Percentiles rank a stretch among this genome's conserved stretches.
These are phyloP conservation scores for Oreochromis niloticus DNA, from an alignment of 2,113 vertebrate species.

Conservation along the genomic window DNA sequence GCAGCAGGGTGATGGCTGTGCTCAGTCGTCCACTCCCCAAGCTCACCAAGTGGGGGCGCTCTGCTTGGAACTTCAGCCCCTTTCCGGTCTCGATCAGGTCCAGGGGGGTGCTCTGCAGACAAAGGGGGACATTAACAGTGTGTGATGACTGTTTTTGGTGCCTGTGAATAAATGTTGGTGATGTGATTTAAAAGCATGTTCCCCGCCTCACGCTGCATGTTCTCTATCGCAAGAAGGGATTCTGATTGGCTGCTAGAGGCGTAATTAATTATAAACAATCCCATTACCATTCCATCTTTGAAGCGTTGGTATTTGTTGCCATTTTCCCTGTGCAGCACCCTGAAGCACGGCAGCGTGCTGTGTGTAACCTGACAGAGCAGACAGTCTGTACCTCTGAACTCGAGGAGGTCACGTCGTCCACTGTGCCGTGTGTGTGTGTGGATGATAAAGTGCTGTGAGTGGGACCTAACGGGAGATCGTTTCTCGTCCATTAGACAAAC, in stretches of 20 bases:
- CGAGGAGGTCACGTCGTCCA: background rate
- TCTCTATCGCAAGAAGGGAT: background rate
- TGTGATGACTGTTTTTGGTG: background rate
- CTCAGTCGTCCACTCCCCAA: conserved; percentile 91
- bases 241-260: background rate
- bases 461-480: background rate
- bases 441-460: background rate
- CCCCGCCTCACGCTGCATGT: background rate
- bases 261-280: background rate
- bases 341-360: background rate
- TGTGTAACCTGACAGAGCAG: background rate
- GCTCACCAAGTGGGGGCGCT: conserved; percentile 92
- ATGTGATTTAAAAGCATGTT: background rate
- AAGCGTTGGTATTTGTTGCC: background rate
- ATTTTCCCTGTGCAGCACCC: background rate
- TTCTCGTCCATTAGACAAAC: conserved; percentile 14
- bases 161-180: background rate
- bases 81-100: conserved; percentile 86
- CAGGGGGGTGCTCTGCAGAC: conserved; percentile 80
- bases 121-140: background rate
- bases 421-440: background rate
- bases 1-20: conserved; percentile 87
- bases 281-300: background rate
- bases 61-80: conserved; percentile 87
- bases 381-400: background rate